Base-by-base conservation (phyloP, 1,140 invertebrate species). In the Brachionus rubens region DNA sequence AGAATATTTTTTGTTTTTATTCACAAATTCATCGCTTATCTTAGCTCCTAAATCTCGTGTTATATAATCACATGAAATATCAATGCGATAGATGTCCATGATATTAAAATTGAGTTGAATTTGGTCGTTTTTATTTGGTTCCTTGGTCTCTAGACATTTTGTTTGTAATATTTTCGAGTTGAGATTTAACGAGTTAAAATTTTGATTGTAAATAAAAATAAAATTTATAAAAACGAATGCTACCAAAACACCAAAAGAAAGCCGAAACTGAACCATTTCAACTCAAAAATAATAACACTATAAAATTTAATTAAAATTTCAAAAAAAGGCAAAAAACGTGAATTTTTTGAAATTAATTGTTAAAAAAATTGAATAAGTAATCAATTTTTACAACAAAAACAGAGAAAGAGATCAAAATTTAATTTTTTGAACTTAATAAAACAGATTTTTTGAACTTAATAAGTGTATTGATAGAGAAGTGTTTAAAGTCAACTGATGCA, bases 1-100 rank as follows among this genome's bases (percentile, higher is more conserved):
- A 9, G 68, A 72, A 26, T 46, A 72, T 54, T 72, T 72, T 33
- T 72, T 72, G 12, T 72, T 52, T 41, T 21, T 28, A 70, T 70
- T 47, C 16, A 40, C 46, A 54, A 26, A 72, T 50, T 54, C 9
- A 12, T 72, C 14, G 50, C 50, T 54, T 3, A 72, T 72, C 50
- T 54, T 48, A 10, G 36, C 12, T 2, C 68, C 68, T 0, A 72
- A 48, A 10, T 54, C 50, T 28, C 50, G 28, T 33, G 36, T 54
- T 21, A 50, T 50, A 54, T 72, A 72, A 28, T 72, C 46, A 50
- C 68, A 72, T 14, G 68, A 72, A 1, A 72, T 33, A 30, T 72
- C 68, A 5, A 72, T 50, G 5, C 68, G 43, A 41, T 72, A 72
- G 16, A 72, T 72, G 33, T 72, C 68, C 46, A 72, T 50, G 10